These are phyloP conservation scores for Patella depressa DNA, from an alignment of 2,888 invertebrate genomes.

Conservation along the genomic window DNA sequence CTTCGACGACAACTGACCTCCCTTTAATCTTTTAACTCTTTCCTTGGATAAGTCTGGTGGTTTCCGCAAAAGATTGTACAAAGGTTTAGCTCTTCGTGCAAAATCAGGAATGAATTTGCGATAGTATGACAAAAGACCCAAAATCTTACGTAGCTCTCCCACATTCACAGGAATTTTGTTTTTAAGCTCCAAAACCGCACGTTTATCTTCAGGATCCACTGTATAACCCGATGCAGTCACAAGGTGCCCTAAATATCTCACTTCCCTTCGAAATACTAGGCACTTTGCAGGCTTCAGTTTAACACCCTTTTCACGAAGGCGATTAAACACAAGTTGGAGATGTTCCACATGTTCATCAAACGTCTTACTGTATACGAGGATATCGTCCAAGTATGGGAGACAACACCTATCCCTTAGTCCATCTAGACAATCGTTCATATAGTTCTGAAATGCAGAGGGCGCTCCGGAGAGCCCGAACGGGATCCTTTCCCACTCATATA, in stretches of 20 bases:
- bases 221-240: constrained; percentile 25
- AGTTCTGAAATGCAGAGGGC: constrained; percentile 10
- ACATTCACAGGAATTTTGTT: background rate
- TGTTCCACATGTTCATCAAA: constrained; percentile 13
- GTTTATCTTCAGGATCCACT: constrained; percentile 23
- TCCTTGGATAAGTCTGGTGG: background rate
- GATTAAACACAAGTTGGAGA: constrained; percentile 16
- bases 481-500: constrained; percentile 30
- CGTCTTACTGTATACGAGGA: constrained; percentile 18
- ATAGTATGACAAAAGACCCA: constrained; percentile 14
- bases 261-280: constrained; percentile 10
- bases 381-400: constrained; percentile 27
- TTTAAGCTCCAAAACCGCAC: constrained; percentile 15
- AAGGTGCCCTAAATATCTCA: constrained; percentile 22
- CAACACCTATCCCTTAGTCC: constrained; percentile 15
- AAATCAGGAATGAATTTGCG: constrained; percentile 23
- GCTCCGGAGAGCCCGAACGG: constrained; percentile 22
- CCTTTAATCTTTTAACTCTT: background rate
- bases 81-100: constrained; percentile 13
- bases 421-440: constrained; percentile 22
- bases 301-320: constrained; percentile 12
- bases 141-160: constrained; percentile 3
- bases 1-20: background rate
- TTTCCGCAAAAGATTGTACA: background rate
- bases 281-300: constrained; percentile 29